Percentiles rank a stretch among this genome's conserved stretches.
Conservation (phyloP, 92 coral and sea anemone species). For the Palythoa grandiflora region DNA sequence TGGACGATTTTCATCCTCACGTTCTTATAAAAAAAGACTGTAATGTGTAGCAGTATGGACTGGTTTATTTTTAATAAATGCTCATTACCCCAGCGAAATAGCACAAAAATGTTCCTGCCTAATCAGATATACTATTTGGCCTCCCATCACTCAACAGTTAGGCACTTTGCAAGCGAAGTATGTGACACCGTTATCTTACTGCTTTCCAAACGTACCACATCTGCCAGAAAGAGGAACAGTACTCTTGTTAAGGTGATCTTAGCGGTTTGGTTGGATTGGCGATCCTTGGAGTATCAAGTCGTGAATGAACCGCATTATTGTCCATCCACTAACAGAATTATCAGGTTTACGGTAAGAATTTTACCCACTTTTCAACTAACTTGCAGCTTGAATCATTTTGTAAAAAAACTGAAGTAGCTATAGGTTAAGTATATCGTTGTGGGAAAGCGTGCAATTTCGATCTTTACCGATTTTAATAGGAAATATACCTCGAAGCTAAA, state of each 20-base stretch:
- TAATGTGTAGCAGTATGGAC: too few species aligned
- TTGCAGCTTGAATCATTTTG: background rate
- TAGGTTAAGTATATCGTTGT: too few species aligned
- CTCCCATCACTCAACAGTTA: background rate
- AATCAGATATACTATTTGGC: background rate
- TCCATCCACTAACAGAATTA: background rate
- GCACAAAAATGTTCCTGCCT: background rate
- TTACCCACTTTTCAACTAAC: background rate
- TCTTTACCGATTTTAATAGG: too few species aligned
- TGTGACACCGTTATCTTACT: background rate
- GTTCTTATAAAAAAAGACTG: too few species aligned
- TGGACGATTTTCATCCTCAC: too few species aligned
- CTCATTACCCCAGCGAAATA: background rate
- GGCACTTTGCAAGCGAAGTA: background rate
- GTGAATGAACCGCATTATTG: background rate
- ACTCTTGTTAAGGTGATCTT: background rate
- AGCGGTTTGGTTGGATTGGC: background rate
- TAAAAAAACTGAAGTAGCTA: background rate
- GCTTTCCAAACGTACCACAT: background rate
- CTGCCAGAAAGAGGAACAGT: background rate
- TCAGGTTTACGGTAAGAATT: background rate
- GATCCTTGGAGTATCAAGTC: background rate
- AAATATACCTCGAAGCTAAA: too few species aligned
- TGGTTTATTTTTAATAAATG: background rate
- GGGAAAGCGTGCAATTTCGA: too few species aligned